Evolutionary conservation across 2,113 vertebrate genomes (phyloP), one percentile per base, ranked within the genome.

Genomic region (Panthera leo): DNA sequence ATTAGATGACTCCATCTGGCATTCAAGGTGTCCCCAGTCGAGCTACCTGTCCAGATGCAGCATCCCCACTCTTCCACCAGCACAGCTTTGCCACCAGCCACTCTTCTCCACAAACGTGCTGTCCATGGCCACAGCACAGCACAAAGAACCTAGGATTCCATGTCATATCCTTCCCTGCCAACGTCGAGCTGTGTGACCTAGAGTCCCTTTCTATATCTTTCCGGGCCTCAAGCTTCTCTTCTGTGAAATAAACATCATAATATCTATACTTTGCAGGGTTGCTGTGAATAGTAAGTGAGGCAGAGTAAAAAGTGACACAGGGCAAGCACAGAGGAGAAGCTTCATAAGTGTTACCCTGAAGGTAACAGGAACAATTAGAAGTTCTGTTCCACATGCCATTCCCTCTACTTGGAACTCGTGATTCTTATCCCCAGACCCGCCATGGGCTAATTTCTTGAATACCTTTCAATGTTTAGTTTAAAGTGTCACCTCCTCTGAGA

Each of bases 91-190:
- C 39, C 11, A 6, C 18, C 0, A 36, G 42, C 34, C 11, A 8
- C 5, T 51, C 53, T 70, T 51, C 34, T n/a, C 39, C 18, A 78
- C 8, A 51, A 10, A 34, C 6, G 0, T 45, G 48, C n/a, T 14
- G 0, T 10, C 51, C 55, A 10, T 1, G 0, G 63, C 25, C 48
- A 94, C 0, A 31, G 63, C 13, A 15, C 0, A 36, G 14, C 21
- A 29, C 58, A 80, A 36, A 25, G 36, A 36, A 48, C 23, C 10
- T 0, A 36, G 27, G 31, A 36, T 55, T 27, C 1, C 27, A 2
- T 29, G 10, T 61, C 61, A 68, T n/a, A 14, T 5, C 21, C 45
- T 45, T 75, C 15, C 12, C 21, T 53, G 21, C 36, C 19, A 15
- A 9, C 3, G 1, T n/a, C 63, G 13, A 58, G 34, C 53, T 67